Evolutionary conservation across 2,888 invertebrate species (phyloP).

Genomic region (Drosophila picticornis): DNA sequence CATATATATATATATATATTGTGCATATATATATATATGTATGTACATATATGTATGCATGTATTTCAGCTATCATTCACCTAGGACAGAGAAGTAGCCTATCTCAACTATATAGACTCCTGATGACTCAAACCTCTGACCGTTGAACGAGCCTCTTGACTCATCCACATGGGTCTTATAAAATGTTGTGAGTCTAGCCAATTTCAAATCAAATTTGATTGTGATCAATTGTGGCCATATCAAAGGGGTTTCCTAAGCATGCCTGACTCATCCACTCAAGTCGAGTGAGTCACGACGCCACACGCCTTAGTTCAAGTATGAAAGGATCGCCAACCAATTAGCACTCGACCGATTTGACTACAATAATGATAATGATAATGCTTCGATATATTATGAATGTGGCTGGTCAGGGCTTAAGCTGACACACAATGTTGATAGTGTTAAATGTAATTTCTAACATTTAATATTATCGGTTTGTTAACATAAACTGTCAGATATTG

Average conservation of each 20-base stretch:
- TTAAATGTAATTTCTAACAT: not conserved
- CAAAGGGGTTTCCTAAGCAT: conserved; percentile 62
- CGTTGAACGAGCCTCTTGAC: conserved; percentile 39
- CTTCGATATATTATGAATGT: conserved; percentile 8
- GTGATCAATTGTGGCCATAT: conserved; percentile 39
- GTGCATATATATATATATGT: not conserved
- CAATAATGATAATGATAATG: conserved; percentile 27
- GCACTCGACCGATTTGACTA: conserved; percentile 16
- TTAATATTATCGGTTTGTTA: not conserved
- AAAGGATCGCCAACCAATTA: conserved; percentile 50
- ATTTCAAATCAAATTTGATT: conserved; percentile 34
- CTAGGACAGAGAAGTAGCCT: not conserved
- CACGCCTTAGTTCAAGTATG: not conserved
- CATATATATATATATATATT: not conserved
- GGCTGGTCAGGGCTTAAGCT: conserved; percentile 8
- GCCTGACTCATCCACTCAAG: conserved; percentile 45
- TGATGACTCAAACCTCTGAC: conserved; percentile 47
- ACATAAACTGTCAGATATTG: not conserved
- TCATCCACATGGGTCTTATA: conserved; percentile 44
- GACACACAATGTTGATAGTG: not conserved
- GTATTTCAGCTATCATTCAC: not conserved
- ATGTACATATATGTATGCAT: not conserved
- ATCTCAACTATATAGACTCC: conserved; percentile 19
- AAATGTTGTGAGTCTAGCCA: conserved; percentile 27
- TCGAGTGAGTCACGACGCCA: conserved; percentile 49